These are phyloP conservation scores for Brachypodius melanocephalos DNA, from an alignment of 2,113 vertebrate species.

Conservation along the genomic window DNA sequence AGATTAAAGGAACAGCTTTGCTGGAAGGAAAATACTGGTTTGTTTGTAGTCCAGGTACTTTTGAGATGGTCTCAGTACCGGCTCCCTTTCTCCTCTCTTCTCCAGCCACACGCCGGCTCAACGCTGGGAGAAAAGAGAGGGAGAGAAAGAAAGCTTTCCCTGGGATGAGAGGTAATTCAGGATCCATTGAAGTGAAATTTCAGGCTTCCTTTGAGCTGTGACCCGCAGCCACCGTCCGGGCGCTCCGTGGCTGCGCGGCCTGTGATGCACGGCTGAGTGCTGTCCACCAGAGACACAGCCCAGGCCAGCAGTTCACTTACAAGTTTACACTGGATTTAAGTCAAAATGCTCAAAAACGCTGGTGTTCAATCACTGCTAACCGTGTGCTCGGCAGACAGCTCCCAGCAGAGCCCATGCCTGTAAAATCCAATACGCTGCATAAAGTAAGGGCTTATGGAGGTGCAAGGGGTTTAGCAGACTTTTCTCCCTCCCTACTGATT, in stretches of 20 bases:
- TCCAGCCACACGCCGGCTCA: not conserved
- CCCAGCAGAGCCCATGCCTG: slow-evolving; percentile 31
- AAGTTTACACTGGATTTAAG: slow-evolving; percentile 62
- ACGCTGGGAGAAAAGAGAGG: not conserved
- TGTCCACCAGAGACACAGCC: slow-evolving; percentile 42
- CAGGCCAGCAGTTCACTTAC: slow-evolving; percentile 41
- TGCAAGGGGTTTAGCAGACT: not conserved
- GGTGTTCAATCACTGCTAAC: slow-evolving; percentile 59
- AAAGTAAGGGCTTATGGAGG: slow-evolving; percentile 24
- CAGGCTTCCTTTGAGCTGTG: slow-evolving; percentile 49
- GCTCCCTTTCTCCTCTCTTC: slow-evolving; percentile 2
- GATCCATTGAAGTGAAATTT: slow-evolving; percentile 1
- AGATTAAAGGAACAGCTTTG: slow-evolving; percentile 48
- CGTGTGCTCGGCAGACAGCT: slow-evolving; percentile 46
- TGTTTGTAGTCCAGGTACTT: slow-evolving; percentile 30
- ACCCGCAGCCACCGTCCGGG: not conserved
- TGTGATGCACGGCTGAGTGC: slow-evolving; percentile 35
- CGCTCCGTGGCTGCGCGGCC: not conserved
- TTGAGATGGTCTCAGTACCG: not conserved
- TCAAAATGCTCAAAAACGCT: slow-evolving; percentile 55
- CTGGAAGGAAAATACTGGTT: slow-evolving; percentile 35
- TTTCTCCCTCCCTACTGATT: not conserved
- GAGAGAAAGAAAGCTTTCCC: not conserved
- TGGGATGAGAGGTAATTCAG: slow-evolving; percentile 19
- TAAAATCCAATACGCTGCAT: slow-evolving; percentile 42